Base-by-base conservation (phyloP, 2,113 vertebrate species). In the Ceyx margarethae region DNA sequence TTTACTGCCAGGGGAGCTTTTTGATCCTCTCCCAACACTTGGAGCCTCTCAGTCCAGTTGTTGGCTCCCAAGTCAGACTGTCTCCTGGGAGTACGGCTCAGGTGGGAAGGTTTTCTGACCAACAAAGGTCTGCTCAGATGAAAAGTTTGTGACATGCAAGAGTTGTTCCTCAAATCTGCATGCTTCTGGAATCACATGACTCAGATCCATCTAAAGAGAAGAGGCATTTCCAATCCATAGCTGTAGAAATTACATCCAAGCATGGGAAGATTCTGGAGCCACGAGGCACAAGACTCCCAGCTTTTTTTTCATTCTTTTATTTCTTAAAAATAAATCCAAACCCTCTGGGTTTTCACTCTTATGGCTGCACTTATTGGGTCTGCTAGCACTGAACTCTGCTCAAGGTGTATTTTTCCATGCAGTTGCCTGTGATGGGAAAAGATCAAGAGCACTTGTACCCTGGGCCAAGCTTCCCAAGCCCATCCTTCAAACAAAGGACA, bases 1-100 rank as follows among this genome's bases (percentile, higher is more conserved):
- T 97, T 97, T 97, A 97, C 95, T 94, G 79, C 89, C 81, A 81
- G 87, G 66, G 73, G 80, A 95, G 78, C 92, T 94, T 95, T 96
- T 96, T 97, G 96, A 97, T 97, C 96, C 89, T 94, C 54, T 84
- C 91, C 92, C 87, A 91, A 26, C 82, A 79, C 88, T 88, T 0
- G 35, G 89, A 96, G 89, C 58, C 87, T 73, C 81, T 87, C 61
- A 51, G 93, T 18, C 76, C 88, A 65, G 82, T 75, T 65, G 50
- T 78, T 68, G 82, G 72, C 51, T 95, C 84, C 87, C 31, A 73
- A 48, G 94, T 48, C 88, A 90, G 84, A 64, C 84, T 72, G 95
- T 69, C 95, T 96, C 91, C 90, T 60, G 67, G 69, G 46, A 87
- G 31, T 8, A 11, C n/a, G 1, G 7, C 87, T 89, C 93, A 69